Percentiles rank a stretch among this genome's conserved stretches.
Conservation (phyloP, 2,113 vertebrate genomes). For the Xiphophorus couchianus region DNA sequence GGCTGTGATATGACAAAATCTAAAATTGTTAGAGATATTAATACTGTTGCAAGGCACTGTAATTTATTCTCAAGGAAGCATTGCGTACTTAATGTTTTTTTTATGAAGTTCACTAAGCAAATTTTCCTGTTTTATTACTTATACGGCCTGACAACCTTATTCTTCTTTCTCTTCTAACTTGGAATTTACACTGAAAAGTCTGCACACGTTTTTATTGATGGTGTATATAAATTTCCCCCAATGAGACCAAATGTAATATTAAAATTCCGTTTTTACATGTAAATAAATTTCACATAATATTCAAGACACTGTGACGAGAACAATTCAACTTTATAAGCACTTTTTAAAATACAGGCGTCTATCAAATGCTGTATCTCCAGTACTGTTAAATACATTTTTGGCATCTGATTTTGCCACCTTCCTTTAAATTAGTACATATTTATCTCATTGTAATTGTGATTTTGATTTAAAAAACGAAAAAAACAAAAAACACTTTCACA, state of each 20-base stretch:
- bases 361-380: conserved; percentile 10
- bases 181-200: conserved; percentile 2
- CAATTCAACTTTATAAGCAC: neutral
- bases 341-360: conserved; percentile 29
- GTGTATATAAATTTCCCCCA: neutral
- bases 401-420: neutral
- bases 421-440: neutral
- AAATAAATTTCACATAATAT: conserved; percentile 3
- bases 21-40: neutral
- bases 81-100: neutral
- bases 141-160: neutral
- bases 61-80: neutral
- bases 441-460: conserved; percentile 14
- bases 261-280: neutral
- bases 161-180: neutral
- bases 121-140: neutral
- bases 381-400: conserved; percentile 8
- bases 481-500: conserved; percentile 18
- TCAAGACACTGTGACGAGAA: conserved; percentile 9
- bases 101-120: neutral
- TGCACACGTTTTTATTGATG: neutral
- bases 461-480: neutral
- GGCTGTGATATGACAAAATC: neutral
- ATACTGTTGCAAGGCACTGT: neutral
- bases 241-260: neutral